A percentile compares a stretch with the other conserved stretches of the same genome.
phyloP scores from a whole-genome alignment of 2,113 vertebrate species.

The Acanthisitta chloris region DNA sequence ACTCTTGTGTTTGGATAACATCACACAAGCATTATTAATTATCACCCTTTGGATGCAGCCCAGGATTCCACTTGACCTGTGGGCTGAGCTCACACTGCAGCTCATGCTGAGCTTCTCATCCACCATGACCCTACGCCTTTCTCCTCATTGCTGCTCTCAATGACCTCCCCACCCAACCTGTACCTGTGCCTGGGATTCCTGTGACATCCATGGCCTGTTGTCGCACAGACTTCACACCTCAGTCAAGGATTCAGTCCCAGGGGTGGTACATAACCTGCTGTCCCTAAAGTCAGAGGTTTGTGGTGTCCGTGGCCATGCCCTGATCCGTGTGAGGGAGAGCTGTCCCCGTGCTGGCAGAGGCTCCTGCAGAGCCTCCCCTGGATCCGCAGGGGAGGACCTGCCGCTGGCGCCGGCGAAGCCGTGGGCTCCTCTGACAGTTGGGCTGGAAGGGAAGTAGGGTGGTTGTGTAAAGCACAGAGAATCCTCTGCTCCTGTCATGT shows the following conservation, averaged over 20 bases:
- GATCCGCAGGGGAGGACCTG: background rate
- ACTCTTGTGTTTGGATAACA: background rate
- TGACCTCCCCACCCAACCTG: too few species aligned
- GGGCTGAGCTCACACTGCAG: too few species aligned
- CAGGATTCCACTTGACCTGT: too few species aligned
- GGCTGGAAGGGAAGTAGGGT: background rate
- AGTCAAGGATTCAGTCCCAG: rapidly evolving
- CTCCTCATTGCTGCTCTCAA: too few species aligned
- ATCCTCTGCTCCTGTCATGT: background rate
- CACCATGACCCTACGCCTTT: too few species aligned
- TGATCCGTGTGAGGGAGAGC: rapidly evolving
- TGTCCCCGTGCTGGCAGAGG: background rate
- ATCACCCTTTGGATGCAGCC: too few species aligned
- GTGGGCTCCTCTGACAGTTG: background rate
- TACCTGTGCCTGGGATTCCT: too few species aligned
- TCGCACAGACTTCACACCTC: background rate
- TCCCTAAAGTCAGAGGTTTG: background rate
- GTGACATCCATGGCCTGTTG: too few species aligned
- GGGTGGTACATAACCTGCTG: rapidly evolving
- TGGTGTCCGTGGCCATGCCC: rapidly evolving
- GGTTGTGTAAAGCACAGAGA: background rate
- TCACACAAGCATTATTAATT: background rate
- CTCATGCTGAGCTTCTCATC: too few species aligned
- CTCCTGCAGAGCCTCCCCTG: background rate
- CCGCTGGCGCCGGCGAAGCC: background rate